These are phyloP conservation scores for Xiphophorus hellerii DNA, from an alignment of 2,113 vertebrate species.

Conservation along the genomic window DNA sequence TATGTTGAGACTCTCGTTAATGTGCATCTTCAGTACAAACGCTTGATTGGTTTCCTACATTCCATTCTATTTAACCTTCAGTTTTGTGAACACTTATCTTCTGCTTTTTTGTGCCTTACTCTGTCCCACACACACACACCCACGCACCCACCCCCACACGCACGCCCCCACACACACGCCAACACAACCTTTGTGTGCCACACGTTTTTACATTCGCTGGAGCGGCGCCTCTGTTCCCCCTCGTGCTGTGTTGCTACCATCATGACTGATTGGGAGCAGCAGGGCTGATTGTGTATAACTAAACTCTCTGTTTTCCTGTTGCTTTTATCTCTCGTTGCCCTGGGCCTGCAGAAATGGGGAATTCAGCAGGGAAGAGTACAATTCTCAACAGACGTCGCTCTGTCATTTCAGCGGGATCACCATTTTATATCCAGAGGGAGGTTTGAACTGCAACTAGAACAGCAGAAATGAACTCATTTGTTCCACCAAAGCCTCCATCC, in stretches of 20 bases:
- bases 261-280: slow-evolving; percentile 69
- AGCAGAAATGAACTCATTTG: slow-evolving; percentile 46
- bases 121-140: slow-evolving; percentile 1
- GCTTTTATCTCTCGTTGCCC: slow-evolving; percentile 36
- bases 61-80: not conserved
- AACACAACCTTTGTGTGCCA: slow-evolving; percentile 2
- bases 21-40: not conserved
- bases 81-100: not conserved
- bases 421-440: slow-evolving; percentile 45
- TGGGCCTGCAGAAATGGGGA: slow-evolving; percentile 9
- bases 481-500: slow-evolving; percentile 35
- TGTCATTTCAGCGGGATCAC: slow-evolving; percentile 39
- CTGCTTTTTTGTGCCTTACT: not conserved
- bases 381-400: slow-evolving; percentile 45
- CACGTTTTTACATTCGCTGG: slow-evolving; percentile 26
- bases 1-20: slow-evolving; percentile 1
- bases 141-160: no score
- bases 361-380: slow-evolving; percentile 51
- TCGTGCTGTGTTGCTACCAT: slow-evolving; percentile 38
- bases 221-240: slow-evolving; percentile 2
- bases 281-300: slow-evolving; percentile 51
- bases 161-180: not conserved
- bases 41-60: not conserved
- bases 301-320: slow-evolving; percentile 40
- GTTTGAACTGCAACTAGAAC: slow-evolving; percentile 30